Base-by-base conservation (phyloP, 2,113 vertebrate species). In the Puntigrus tetrazona region DNA sequence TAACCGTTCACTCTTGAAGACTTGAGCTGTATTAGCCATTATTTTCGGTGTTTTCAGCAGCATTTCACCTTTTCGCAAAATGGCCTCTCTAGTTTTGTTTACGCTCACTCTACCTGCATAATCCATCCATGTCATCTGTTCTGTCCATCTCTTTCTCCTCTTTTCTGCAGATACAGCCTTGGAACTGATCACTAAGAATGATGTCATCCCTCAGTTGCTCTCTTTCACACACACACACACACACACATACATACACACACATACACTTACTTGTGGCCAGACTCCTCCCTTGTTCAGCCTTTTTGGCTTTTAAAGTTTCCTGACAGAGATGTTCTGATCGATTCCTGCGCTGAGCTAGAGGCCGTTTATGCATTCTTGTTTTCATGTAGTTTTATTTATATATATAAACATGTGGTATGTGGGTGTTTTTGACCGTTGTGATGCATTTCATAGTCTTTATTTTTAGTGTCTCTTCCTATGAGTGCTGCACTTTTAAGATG, bases 131-230 rank as follows among this genome's bases (percentile, higher is more conserved):
- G 22, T 29, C 55, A 38, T 25, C 45, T n/a, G 82, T 41, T 72
- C 55, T 85, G 38, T 65, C 65, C 70, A 69, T 52, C 70, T 81
- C 16, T 57, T 25, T 79, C 31, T 79, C 43, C n/a, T 41, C 18
- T 31, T 61, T 61, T 79, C 77, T 80, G 69, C 84, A 85, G 84
- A 85, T 61, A 70, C 77, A 77, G 59, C 78, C 77, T 78, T 78
- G 61, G 65, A 81, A 63, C 20, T 36, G 69, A 81, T 81, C 52
- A 74, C 84, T 81, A 61, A 47, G 50, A 74, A 57, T 82, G 80
- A 80, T 87, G 81, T 87, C 75, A 75, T 31, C 55, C 16, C 45
- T 63, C 45, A 16, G 43, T 74, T 57, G 45, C 80, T 73, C 6
- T 22, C 13, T 25, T 45, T 80, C 75, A 50, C 36, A 43, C 73